Percentiles rank a stretch among this genome's conserved stretches.
phyloP scores from a whole-genome alignment of 2,888 invertebrate genomes.

The Lithosia quadra region DNA sequence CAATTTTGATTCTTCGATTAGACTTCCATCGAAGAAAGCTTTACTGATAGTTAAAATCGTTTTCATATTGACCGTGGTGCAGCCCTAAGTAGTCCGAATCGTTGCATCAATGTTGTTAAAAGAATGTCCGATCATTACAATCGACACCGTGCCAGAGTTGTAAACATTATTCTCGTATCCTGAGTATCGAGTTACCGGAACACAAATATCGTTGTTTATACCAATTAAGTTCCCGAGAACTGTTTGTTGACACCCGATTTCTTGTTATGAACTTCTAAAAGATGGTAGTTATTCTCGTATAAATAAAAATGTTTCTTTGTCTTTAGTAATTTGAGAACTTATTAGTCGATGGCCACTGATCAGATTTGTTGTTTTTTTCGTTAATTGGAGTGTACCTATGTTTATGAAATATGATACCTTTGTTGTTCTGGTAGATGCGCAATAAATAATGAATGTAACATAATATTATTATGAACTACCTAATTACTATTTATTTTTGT shows the following conservation, averaged over 20 bases:
- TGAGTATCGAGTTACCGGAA: slow-evolving; percentile 31
- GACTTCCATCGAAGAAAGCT: too few relatives aligned
- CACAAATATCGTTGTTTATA: slow-evolving; percentile 19
- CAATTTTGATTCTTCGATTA: too few relatives aligned
- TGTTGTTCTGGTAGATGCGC: neutral
- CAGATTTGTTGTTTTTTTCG: neutral
- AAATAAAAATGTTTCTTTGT: neutral
- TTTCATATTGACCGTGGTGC: neutral
- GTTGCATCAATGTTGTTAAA: slow-evolving; percentile 6
- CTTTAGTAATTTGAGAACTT: neutral
- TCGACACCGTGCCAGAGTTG: slow-evolving; percentile 8
- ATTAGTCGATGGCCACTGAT: neutral
- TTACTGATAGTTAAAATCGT: too few relatives aligned
- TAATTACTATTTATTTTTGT: neutral
- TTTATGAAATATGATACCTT: neutral
- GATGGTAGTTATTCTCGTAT: neutral
- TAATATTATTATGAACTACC: neutral
- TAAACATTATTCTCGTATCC: slow-evolving; percentile 22
- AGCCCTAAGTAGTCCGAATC: neutral
- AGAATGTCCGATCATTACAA: neutral
- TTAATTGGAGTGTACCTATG: neutral
- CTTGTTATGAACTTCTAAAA: slow-evolving; percentile 3
- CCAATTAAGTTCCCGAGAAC: slow-evolving; percentile 32
- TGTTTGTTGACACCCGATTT: slow-evolving; percentile 14
- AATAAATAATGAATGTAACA: neutral